Evolutionary conservation across 2,797 vertebrate species (phyloP).

Genomic region (Rhyacichthys aspro): DNA sequence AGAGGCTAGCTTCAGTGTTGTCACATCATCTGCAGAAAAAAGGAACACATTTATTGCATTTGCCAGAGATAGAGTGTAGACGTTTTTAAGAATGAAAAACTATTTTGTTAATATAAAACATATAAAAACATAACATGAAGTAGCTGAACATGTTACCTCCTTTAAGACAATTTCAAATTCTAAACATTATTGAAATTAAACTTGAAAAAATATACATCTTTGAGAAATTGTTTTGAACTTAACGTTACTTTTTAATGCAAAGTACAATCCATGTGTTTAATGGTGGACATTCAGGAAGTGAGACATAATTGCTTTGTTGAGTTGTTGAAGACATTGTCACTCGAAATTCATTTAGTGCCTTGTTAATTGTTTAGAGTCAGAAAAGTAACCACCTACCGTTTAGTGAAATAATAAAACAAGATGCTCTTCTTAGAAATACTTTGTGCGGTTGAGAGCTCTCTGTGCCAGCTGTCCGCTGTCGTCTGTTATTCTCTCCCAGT

Average conservation of each 20-base stretch:
- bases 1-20: slow-evolving; percentile 33
- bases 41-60: slow-evolving; percentile 24
- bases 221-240: too few relatives aligned
- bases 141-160: too few relatives aligned
- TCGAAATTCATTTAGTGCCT: background rate
- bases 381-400: slow-evolving; percentile 51
- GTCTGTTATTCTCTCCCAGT: slow-evolving; percentile 99
- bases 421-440: slow-evolving; percentile 92
- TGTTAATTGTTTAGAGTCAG: background rate
- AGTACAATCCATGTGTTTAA: background rate
- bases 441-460: slow-evolving; percentile 98
- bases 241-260: background rate
- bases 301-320: too few relatives aligned
- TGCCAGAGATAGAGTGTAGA: background rate
- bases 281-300: too few relatives aligned
- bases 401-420: slow-evolving; percentile 24
- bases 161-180: too few relatives aligned
- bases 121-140: too few relatives aligned
- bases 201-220: too few relatives aligned
- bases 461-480: slow-evolving; percentile 97
- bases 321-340: background rate
- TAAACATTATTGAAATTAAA: too few relatives aligned
- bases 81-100: background rate
- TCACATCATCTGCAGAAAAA: slow-evolving; percentile 69
- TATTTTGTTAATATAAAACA: too few relatives aligned